A percentile compares a stretch with the other conserved stretches of the same genome.
Conservation (phyloP, 2,797 vertebrate species). For the Sebastes hubbsi region DNA sequence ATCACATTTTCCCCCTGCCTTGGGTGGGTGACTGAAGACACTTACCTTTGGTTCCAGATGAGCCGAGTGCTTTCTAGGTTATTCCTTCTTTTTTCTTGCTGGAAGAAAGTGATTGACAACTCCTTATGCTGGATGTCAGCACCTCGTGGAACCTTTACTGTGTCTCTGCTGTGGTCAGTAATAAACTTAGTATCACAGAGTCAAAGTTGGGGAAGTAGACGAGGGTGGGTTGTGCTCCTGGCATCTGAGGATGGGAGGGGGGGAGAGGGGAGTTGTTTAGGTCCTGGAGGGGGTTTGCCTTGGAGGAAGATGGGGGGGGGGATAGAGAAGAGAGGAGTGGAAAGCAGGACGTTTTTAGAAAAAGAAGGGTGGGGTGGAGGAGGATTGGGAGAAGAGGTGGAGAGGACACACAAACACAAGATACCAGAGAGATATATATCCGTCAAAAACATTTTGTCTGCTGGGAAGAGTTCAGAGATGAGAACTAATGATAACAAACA, state of each 20-base stretch:
- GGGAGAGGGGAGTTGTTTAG: not conserved
- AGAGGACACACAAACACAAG: not conserved
- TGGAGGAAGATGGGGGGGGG: constrained; percentile 1
- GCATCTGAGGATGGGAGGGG: constrained; percentile 6
- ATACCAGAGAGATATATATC: not conserved
- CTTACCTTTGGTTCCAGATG: constrained; percentile 52
- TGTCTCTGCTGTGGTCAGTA: constrained; percentile 17
- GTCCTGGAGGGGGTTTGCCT: not conserved
- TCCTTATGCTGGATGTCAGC: constrained; percentile 39
- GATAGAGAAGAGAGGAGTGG: not conserved
- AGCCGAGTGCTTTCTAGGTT: not conserved
- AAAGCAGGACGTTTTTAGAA: constrained; percentile 21
- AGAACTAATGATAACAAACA: constrained; percentile 1
- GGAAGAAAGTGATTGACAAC: constrained; percentile 43
- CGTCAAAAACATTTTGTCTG: not conserved
- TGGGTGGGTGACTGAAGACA: not conserved
- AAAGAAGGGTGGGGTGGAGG: not conserved
- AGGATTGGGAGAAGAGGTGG: not conserved
- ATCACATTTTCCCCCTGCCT: constrained; percentile 22
- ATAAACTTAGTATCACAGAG: constrained; percentile 2
- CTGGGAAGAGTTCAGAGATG: not conserved
- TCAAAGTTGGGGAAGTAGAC: not conserved
- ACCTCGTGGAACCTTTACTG: not conserved
- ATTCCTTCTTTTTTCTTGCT: not conserved
- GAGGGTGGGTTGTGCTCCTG: not conserved